Base-by-base conservation (phyloP, 2,888 invertebrate genomes). In the Callyntrura guangdongensis region DNA sequence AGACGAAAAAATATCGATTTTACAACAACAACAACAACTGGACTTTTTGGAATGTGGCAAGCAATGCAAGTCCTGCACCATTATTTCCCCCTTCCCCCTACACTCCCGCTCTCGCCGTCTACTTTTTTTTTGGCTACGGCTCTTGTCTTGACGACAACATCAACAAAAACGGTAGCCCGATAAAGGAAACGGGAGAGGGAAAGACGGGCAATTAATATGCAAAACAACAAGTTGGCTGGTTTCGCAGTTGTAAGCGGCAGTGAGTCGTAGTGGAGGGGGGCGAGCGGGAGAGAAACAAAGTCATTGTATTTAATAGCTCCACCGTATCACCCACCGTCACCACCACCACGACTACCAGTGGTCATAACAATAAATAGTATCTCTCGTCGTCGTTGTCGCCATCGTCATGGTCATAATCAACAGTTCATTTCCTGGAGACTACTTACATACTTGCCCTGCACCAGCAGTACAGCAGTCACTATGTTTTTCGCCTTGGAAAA, bases 381-480 rank as follows among this genome's bases (percentile, higher is more conserved):
- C 67, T 67, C 67, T 27, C 59, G 59, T 27, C 12, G 27, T n/a
- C 53, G 45, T 59, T 61, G 45, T 25, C 36, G 12, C n/a, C 36
- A 45, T 61, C 59, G 12, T 53, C 45, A 14, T n/a, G 12, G 8
- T 36, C 36, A 22, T 61, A 82, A 82, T 82, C 81, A 82, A 61
- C 81, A 82, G 81, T 61, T 61, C 81, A 81, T 82, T 82, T 82
- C 27, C 45, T 61, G 47, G 67, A 36, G n/a, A n/a, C n/a, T n/a
- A n/a, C n/a, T n/a, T n/a, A n/a, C n/a, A n/a, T n/a, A n/a, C n/a
- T n/a, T n/a, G n/a, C n/a, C n/a, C n/a, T n/a, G n/a, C n/a, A n/a
- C n/a, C n/a, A n/a, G n/a, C n/a, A n/a, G n/a, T n/a, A n/a, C n/a
- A n/a, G n/a, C n/a, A n/a, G n/a, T n/a, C n/a, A n/a, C n/a, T n/a